Evolutionary conservation across 2,888 invertebrate species (phyloP).

Genomic region (Phortica magna): DNA sequence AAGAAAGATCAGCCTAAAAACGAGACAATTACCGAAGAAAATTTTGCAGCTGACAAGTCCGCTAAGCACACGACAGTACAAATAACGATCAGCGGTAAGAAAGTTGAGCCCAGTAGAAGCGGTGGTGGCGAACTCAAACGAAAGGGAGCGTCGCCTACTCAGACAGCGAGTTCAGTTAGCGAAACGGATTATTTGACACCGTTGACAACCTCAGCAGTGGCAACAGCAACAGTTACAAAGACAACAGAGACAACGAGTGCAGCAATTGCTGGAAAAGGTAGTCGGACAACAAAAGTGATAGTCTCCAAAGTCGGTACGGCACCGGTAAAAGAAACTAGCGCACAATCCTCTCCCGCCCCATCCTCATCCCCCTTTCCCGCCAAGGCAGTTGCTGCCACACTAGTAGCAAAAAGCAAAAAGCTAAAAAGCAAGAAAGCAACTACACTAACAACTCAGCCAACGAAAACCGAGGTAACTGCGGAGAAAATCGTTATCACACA

Average conservation of each 20-base stretch:
- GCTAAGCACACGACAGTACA: slow-evolving; percentile 62
- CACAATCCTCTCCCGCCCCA: slow-evolving; percentile 34
- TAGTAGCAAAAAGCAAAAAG: slow-evolving; percentile 50
- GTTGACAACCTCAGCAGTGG: slow-evolving; percentile 36
- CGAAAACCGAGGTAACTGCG: slow-evolving; percentile 46
- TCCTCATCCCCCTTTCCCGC: slow-evolving; percentile 22
- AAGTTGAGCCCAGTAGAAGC: slow-evolving; percentile 64
- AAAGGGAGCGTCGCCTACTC: slow-evolving; percentile 46
- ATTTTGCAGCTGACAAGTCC: slow-evolving; percentile 44
- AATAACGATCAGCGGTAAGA: slow-evolving; percentile 76
- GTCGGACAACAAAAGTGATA: slow-evolving; percentile 65
- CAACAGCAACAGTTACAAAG: slow-evolving; percentile 39
- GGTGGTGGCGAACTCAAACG: slow-evolving; percentile 51
- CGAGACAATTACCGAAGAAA: slow-evolving; percentile 36
- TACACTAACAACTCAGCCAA: slow-evolving; percentile 43
- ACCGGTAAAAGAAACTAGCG: slow-evolving; percentile 35
- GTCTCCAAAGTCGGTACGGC: slow-evolving; percentile 60
- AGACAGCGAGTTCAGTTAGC: slow-evolving; percentile 47
- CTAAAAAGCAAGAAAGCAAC: slow-evolving; percentile 43
- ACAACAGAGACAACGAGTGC: slow-evolving; percentile 44
- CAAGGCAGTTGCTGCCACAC: slow-evolving; percentile 30
- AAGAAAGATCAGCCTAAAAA: slow-evolving; percentile 50
- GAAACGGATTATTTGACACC: slow-evolving; percentile 70
- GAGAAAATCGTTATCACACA: slow-evolving; percentile 74
- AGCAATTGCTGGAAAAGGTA: slow-evolving; percentile 49